These are phyloP conservation scores for Australoheros scitulus DNA, from an alignment of 2,113 vertebrate genomes.

Conservation along the genomic window DNA sequence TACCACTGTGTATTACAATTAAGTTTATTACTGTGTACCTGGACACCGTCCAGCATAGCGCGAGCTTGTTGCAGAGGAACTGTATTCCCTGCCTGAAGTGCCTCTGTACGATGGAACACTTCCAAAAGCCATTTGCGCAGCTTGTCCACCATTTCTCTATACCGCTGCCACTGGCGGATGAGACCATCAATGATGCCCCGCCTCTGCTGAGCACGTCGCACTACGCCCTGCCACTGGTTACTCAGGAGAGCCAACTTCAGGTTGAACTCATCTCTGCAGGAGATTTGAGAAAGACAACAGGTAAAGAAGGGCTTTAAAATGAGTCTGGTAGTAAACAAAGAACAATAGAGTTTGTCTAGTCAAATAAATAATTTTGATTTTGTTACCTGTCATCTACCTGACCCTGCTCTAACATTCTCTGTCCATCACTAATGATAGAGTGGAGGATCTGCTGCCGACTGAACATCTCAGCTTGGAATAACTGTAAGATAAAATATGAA, in stretches of 20 bases:
- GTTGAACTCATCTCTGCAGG: conserved; percentile 91
- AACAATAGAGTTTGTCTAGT: neutral
- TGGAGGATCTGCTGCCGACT: conserved; percentile 98
- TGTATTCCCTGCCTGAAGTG: conserved; percentile 71
- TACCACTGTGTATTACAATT: neutral
- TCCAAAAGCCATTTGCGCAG: conserved; percentile 89
- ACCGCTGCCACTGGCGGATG: conserved; percentile 95
- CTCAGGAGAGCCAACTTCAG: conserved; percentile 91
- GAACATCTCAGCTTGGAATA: conserved; percentile 99
- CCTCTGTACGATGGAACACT: conserved; percentile 78
- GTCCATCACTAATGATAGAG: conserved; percentile 94
- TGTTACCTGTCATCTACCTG: conserved; percentile 95
- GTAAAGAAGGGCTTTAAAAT: neutral
- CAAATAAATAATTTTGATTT: neutral
- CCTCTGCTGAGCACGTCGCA: conserved; percentile 93
- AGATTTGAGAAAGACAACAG: neutral
- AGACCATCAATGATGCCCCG: conserved; percentile 95
- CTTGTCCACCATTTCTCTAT: conserved; percentile 91
- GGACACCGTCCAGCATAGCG: conserved; percentile 87
- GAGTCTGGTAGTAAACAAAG: neutral
- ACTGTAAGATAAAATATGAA: conserved; percentile 70
- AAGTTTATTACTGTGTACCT: conserved; percentile 76
- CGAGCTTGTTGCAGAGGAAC: conserved; percentile 89
- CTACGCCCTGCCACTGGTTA: conserved; percentile 97
- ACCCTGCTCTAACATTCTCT: conserved; percentile 94